Base-by-base conservation (phyloP, 1,140 invertebrate genomes). In the Drosophila albomicans region DNA sequence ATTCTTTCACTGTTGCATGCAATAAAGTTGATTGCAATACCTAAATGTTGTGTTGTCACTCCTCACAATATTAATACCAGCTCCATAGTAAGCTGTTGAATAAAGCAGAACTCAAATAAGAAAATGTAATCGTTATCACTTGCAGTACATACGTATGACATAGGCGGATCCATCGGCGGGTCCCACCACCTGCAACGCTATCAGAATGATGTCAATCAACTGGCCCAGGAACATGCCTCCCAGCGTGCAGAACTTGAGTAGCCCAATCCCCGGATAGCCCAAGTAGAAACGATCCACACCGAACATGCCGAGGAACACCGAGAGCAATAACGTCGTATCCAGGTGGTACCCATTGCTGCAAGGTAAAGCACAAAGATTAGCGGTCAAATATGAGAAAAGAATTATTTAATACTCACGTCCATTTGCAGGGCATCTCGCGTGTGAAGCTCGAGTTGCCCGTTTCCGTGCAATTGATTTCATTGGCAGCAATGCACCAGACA, bases 181-280 rank as follows among this genome's bases (percentile, higher is more conserved):
- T 8, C 96, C 96, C 38, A 99, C 96, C 62, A 96, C 95, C 94
- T 95, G 95, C 16, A 98, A 97, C 13, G 98, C 98, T 91, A 99
- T 99, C 20, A 99, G 94, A 86, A 99, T 96, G 15, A 99, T 97
- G 93, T 99, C 99, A 65, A 98, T 94, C 30, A 99, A 94, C 93
- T 99, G 98, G 6, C 97, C 98, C n/a, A 99, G 93, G 91, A 99
- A 99, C 94, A 99, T 96, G 90, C 99, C 99, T 5, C 99, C 99
- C 28, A 99, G 93, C 0, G 98, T 99, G 91, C 98, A 98, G 77
- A 99, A 95, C 93, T 99, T 99, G 5, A 99, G 94, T 51, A 99
- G 93, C 1, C 98, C 98, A 72, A 99, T 95, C 16, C 98, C 98
- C 54, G 98, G 97, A 93, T 99, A 99, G 13, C 99, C 99, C 2